Evolutionary conservation across 2,888 invertebrate species (phyloP).

Genomic region (Silvanus unidentatus): DNA sequence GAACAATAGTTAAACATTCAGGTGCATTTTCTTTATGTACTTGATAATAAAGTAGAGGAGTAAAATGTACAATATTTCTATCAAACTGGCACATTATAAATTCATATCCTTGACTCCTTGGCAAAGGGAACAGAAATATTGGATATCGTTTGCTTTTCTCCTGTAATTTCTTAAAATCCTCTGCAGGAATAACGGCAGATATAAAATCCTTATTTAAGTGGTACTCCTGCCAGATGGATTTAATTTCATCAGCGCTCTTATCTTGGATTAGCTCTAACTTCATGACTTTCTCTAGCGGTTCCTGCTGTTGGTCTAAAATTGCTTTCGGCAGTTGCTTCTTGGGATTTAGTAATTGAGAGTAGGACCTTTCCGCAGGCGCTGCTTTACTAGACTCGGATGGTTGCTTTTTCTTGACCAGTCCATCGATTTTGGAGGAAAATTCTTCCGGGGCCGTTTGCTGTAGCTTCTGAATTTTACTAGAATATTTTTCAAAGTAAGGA

Average conservation of each 20-base stretch:
- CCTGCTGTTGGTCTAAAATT: constrained; percentile 33
- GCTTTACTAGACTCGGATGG: constrained; percentile 41
- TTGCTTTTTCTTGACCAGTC: constrained; percentile 44
- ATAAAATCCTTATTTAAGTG: constrained; percentile 68
- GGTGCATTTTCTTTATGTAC: constrained; percentile 85
- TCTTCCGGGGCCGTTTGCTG: constrained; percentile 73
- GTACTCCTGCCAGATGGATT: constrained; percentile 73
- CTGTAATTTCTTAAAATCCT: constrained; percentile 56
- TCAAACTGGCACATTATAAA: constrained; percentile 74
- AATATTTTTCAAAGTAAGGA: constrained; percentile 79
- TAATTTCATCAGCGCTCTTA: constrained; percentile 66
- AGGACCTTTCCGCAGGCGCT: constrained; percentile 49
- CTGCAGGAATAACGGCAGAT: constrained; percentile 62
- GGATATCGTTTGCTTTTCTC: constrained; percentile 56
- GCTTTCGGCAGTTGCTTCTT: constrained; percentile 46
- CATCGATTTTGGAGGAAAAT: constrained; percentile 60
- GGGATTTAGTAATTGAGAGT: constrained; percentile 60
- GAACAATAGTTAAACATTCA: constrained; percentile 73
- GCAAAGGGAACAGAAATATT: constrained; percentile 74
- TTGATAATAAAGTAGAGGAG: constrained; percentile 79
- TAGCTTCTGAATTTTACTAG: constrained; percentile 65
- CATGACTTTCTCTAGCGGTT: constrained; percentile 63
- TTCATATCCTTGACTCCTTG: constrained; percentile 78
- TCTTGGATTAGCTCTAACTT: constrained; percentile 69
- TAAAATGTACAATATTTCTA: constrained; percentile 72